These are phyloP conservation scores for Stigmatopora nigra DNA, from an alignment of 2,113 vertebrate genomes.

Conservation along the genomic window DNA sequence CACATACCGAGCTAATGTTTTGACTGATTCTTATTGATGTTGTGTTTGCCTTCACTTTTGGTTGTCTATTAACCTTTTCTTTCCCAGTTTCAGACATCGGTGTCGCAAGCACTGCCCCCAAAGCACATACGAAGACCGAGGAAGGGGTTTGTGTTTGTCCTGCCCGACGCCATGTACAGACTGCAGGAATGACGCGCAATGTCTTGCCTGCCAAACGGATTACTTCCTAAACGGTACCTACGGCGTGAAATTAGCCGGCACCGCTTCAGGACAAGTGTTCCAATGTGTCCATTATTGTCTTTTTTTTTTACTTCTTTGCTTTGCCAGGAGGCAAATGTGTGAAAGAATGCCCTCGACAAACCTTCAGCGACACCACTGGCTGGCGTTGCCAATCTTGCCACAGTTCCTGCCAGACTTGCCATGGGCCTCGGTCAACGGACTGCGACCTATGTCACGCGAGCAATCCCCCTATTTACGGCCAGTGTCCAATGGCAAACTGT, in stretches of 20 bases:
- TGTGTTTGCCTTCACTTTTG: neutral
- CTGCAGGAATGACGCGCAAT: constrained; percentile 63
- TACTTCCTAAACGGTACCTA: constrained; percentile 67
- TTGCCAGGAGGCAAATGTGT: constrained; percentile 62
- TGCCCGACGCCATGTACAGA: constrained; percentile 68
- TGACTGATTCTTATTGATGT: neutral
- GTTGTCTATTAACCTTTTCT: constrained; percentile 10
- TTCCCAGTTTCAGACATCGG: constrained; percentile 67
- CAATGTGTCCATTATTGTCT: neutral
- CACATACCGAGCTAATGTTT: neutral
- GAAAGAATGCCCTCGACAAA: constrained; percentile 66
- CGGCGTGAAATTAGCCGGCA: no score
- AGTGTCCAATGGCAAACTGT: constrained; percentile 67
- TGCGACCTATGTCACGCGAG: constrained; percentile 67
- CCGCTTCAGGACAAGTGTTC: neutral
- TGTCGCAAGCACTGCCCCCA: constrained; percentile 72
- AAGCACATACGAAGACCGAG: constrained; percentile 64
- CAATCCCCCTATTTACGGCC: constrained; percentile 60
- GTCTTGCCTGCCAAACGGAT: constrained; percentile 66
- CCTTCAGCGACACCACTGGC: constrained; percentile 63
- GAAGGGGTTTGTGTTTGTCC: constrained; percentile 57
- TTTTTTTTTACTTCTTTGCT: neutral
- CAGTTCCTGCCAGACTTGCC: constrained; percentile 67
- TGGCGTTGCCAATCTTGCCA: constrained; percentile 73
- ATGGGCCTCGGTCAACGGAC: constrained; percentile 62